These are phyloP conservation scores for Bambusicola thoracicus DNA, from an alignment of 2,113 vertebrate genomes.

Conservation along the genomic window DNA sequence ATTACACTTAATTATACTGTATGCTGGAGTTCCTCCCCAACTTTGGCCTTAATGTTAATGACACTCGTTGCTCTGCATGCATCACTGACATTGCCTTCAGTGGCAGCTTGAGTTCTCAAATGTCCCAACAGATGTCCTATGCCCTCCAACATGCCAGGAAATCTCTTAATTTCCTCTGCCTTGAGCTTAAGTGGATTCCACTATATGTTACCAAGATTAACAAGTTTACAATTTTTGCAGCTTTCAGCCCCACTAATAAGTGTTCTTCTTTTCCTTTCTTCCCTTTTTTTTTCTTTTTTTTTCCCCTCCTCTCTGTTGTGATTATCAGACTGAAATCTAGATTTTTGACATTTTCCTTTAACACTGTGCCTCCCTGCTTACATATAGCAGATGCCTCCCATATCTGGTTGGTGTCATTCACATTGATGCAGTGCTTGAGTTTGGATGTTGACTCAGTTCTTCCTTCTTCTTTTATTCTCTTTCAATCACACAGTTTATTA, in stretches of 20 bases:
- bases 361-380: not conserved
- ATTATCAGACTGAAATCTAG: not conserved
- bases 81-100: not conserved
- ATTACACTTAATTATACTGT: slow-evolving; percentile 37
- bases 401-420: not conserved
- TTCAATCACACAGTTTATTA: not conserved
- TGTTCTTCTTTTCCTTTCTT: not conserved
- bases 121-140: not conserved
- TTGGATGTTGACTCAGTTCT: accelerated
- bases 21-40: slow-evolving; percentile 21
- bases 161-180: slow-evolving; percentile 1
- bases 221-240: not conserved
- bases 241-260: not conserved
- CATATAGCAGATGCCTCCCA: not conserved
- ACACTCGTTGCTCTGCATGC: not conserved
- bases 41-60: not conserved
- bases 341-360: not conserved
- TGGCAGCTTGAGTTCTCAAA: not conserved
- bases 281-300: not conserved
- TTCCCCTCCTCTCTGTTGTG: not conserved
- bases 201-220: not conserved
- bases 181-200: not conserved
- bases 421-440: not conserved
- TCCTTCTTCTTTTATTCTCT: not conserved
- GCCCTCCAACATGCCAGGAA: not conserved